Evolutionary conservation across 2,797 vertebrate genomes (phyloP).

Genomic region (Crenichthys baileyi): DNA sequence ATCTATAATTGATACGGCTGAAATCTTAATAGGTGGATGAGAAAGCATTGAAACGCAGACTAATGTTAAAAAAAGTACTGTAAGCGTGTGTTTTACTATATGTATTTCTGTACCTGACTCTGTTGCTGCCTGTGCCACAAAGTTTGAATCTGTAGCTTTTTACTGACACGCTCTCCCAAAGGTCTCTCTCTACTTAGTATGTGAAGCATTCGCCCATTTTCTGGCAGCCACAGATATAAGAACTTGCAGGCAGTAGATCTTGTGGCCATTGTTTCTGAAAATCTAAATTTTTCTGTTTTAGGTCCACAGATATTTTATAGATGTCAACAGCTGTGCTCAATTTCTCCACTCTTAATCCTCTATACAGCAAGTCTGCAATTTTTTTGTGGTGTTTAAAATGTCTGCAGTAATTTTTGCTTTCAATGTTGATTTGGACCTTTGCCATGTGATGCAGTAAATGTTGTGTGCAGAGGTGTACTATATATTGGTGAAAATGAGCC

Average conservation of each 20-base stretch:
- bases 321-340: background rate
- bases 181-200: conserved; percentile 8
- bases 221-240: background rate
- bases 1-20: conserved; percentile 77
- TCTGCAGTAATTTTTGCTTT: background rate
- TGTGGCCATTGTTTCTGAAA: background rate
- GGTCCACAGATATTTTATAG: background rate
- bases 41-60: conserved; percentile 37
- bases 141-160: conserved; percentile 10
- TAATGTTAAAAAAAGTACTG: conserved; percentile 1
- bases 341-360: background rate
- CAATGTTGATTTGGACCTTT: background rate
- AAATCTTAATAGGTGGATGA: conserved; percentile 74
- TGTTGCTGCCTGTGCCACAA: background rate
- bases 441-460: background rate
- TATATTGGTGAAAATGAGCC: background rate
- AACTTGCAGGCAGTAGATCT: background rate
- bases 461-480: background rate
- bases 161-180: conserved; percentile 2
- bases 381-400: background rate
- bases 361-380: background rate
- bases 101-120: conserved; percentile 1
- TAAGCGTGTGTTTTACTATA: conserved; percentile 3
- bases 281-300: conserved; percentile 10
- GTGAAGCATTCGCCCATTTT: conserved; percentile 10